Conservation (phyloP, 2,113 vertebrate genomes). For the Archilochus colubris region DNA sequence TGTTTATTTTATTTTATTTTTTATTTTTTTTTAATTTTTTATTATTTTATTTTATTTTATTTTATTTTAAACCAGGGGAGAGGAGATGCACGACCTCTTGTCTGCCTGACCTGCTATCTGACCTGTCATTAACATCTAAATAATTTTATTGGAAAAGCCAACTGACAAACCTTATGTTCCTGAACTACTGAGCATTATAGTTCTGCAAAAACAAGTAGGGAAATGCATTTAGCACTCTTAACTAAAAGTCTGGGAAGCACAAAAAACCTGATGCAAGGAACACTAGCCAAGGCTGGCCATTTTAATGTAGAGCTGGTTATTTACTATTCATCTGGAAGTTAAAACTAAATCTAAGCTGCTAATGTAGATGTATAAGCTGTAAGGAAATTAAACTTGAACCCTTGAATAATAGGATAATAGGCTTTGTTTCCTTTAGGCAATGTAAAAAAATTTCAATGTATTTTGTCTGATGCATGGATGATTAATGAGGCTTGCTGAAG, state of each 20-base stretch:
- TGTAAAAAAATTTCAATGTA: not conserved
- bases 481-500: not conserved
- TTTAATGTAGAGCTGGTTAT: slow-evolving; percentile 51
- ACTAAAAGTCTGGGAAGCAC: not conserved
- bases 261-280: not conserved
- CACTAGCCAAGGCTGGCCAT: not conserved
- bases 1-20: not conserved
- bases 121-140: not conserved
- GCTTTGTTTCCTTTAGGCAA: not conserved
- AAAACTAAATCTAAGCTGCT: slow-evolving; percentile 38
- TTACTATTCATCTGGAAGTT: slow-evolving; percentile 33
- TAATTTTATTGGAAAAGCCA: slow-evolving; percentile 40
- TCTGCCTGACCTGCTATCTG: not conserved
- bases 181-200: not conserved
- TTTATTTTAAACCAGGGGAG: not conserved
- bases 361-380: slow-evolving; percentile 30
- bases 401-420: not conserved
- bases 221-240: slow-evolving; percentile 4
- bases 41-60: not conserved
- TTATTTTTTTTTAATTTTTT: not conserved
- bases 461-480: not conserved
- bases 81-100: not conserved
- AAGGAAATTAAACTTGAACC: slow-evolving; percentile 24
- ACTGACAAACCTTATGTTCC: slow-evolving; percentile 1
- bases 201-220: not conserved